Percentiles rank a stretch among this genome's conserved stretches.
These are phyloP conservation scores for Doryteuthis pealeii DNA, from an alignment of 1,140 invertebrate species.

Conservation along the genomic window DNA sequence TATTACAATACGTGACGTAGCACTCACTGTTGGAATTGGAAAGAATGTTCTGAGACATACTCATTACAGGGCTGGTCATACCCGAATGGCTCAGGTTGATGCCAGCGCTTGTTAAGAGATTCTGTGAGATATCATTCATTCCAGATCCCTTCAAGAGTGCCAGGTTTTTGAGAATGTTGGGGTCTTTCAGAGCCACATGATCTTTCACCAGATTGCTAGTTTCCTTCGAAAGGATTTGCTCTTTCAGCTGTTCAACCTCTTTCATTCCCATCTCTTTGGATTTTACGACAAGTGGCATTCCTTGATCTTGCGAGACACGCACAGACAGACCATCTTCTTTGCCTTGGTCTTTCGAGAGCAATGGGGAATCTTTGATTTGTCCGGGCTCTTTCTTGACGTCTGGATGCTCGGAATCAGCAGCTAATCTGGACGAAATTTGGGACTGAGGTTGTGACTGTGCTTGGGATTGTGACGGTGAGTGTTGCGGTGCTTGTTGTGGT, in stretches of 20 bases:
- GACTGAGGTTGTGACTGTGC: not conserved
- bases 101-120: constrained; percentile 3
- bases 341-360: not conserved
- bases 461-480: too few relatives aligned
- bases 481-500: too few relatives aligned
- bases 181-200: not conserved
- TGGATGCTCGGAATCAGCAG: not conserved
- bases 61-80: not conserved
- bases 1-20: constrained; percentile 45
- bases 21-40: constrained; percentile 26
- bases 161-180: not conserved
- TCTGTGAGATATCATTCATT: constrained; percentile 1
- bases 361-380: not conserved
- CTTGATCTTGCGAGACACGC: not conserved
- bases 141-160: constrained; percentile 6
- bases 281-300: not conserved
- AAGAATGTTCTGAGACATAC: constrained; percentile 6
- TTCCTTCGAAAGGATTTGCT: not conserved
- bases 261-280: constrained; percentile 2
- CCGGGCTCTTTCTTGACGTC: not conserved
- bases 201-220: not conserved
- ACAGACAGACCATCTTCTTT: not conserved
- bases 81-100: not conserved
- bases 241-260: not conserved
- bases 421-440: constrained; percentile 5